These are phyloP conservation scores for Prunella strophiata DNA, from an alignment of 2,797 vertebrate genomes.

Conservation along the genomic window DNA sequence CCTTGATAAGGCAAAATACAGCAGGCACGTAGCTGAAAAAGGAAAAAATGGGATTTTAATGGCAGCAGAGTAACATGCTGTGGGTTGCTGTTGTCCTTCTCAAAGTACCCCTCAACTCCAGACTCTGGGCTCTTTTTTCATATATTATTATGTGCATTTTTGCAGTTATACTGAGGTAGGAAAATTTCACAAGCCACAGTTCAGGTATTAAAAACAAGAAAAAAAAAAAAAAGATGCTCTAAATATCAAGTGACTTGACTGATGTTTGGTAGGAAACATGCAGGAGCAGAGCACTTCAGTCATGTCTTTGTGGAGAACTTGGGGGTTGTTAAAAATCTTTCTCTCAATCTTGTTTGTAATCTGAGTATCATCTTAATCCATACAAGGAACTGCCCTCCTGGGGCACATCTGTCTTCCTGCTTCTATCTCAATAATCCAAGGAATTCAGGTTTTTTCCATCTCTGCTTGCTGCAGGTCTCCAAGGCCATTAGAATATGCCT, in stretches of 20 bases:
- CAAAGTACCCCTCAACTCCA: neutral
- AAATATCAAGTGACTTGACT: neutral
- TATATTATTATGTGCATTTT: neutral
- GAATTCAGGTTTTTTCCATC: neutral
- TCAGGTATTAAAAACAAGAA: neutral
- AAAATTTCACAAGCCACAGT: neutral
- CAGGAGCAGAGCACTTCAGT: neutral
- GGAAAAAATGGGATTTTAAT: neutral
- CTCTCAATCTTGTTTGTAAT: neutral
- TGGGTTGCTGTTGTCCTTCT: neutral
- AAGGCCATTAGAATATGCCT: neutral
- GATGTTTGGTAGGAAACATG: neutral
- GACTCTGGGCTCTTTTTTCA: neutral
- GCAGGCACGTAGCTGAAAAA: fast-evolving
- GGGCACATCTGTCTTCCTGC: neutral
- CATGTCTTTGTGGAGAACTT: neutral
- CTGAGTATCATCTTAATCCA: neutral
- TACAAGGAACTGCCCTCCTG: neutral
- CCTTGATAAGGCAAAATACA: neutral
- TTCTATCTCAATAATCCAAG: neutral
- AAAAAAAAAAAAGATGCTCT: fast-evolving
- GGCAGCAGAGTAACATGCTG: neutral
- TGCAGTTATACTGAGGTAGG: neutral
- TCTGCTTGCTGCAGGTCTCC: neutral
- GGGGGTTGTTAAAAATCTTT: neutral